A percentile compares a stretch with the other conserved stretches of the same genome.
phyloP scores from a whole-genome alignment of 1,140 invertebrate genomes.

The Metaphire vulgaris region DNA sequence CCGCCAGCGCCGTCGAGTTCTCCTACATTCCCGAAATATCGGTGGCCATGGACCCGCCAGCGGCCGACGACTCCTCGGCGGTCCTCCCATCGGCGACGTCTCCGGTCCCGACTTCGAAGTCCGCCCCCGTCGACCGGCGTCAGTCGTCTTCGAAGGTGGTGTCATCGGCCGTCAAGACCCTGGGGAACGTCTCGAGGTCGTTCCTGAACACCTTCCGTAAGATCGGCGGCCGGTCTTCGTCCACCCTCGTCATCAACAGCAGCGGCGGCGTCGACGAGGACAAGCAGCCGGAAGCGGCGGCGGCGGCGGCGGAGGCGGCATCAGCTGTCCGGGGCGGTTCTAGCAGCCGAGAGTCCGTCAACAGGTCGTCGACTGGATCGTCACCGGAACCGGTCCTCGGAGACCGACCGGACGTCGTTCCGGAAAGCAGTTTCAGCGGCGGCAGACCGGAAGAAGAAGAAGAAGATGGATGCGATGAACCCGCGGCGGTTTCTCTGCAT shows the following conservation, averaged over 20 bases:
- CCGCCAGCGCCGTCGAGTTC: not conserved
- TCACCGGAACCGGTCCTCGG: not conserved
- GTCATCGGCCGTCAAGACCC: not conserved
- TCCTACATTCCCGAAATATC: not conserved
- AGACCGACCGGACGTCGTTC: too few species aligned
- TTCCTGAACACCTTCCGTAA: not conserved
- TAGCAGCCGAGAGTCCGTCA: not conserved
- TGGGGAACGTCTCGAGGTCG: not conserved
- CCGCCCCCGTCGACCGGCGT: not conserved
- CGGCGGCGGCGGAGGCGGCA: too few species aligned
- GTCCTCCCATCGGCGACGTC: not conserved
- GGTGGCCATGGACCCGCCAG: too few species aligned
- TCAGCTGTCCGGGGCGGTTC: not conserved
- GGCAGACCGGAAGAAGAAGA: too few species aligned
- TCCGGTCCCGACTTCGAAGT: not conserved
- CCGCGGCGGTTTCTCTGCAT: too few species aligned
- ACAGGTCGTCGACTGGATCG: not conserved
- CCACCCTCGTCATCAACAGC: not conserved
- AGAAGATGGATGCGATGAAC: too few species aligned
- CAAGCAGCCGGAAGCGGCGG: too few species aligned
- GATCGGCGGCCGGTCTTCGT: not conserved
- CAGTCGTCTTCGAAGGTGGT: not conserved
- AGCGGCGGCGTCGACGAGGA: too few species aligned
- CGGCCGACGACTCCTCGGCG: not conserved
- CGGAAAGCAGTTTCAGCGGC: too few species aligned